phyloP scores from a whole-genome alignment of 2,113 vertebrate genomes.

The Peucedramus taeniatus region DNA sequence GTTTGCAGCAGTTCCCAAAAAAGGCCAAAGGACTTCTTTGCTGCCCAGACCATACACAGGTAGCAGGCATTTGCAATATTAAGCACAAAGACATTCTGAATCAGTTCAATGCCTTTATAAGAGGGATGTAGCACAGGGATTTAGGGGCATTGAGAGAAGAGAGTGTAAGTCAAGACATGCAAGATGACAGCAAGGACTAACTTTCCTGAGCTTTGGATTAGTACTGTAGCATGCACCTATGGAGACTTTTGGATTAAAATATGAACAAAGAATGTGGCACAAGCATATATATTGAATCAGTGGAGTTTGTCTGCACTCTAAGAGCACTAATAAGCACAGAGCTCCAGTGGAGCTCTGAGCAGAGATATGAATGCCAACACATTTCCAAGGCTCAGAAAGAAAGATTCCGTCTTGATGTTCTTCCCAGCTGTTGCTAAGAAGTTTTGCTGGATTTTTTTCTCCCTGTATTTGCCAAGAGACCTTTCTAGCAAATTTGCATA shows the following conservation, averaged over 20 bases:
- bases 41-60: not conserved
- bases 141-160: not conserved
- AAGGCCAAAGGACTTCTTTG: not conserved
- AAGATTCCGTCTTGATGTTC: slow-evolving; percentile 20
- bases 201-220: not conserved
- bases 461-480: not conserved
- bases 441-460: not conserved
- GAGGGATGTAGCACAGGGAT: not conserved
- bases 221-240: not conserved
- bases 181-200: not conserved
- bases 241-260: not conserved
- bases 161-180: not conserved
- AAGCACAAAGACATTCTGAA: not conserved
- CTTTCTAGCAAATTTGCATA: not conserved
- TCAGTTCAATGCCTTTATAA: not conserved
- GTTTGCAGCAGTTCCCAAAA: not conserved
- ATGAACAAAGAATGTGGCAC: not conserved
- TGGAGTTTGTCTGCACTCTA: not conserved
- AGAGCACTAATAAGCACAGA: not conserved
- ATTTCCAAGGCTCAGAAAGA: slow-evolving; percentile 23
- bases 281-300: not conserved
- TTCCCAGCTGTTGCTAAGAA: slow-evolving; percentile 50
- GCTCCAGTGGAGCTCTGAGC: not conserved
- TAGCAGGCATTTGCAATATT: not conserved
- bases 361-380: not conserved